Conservation (phyloP, 1,140 invertebrate species). For the Ditylenchus dipsaci region DNA sequence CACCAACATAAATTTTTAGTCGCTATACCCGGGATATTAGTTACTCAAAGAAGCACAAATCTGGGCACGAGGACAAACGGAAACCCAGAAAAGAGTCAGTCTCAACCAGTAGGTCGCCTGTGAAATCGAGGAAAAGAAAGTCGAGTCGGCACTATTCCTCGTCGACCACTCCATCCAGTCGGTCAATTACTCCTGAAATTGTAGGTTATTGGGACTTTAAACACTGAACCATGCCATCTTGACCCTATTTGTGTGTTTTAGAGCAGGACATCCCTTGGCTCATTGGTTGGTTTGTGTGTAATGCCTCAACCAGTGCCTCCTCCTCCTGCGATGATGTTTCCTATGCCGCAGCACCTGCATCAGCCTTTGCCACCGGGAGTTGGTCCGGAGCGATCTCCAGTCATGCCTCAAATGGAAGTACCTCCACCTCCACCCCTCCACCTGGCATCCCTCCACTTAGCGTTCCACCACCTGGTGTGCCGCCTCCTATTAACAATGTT, state of each 20-base stretch:
- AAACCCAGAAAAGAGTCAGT: not conserved
- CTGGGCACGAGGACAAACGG: not conserved
- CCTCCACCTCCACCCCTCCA: slow-evolving; percentile 9
- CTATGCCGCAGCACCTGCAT: not conserved
- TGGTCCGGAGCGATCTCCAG: not conserved
- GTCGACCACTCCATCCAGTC: not conserved
- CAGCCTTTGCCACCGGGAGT: slow-evolving; percentile 5
- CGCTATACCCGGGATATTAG: too few species aligned
- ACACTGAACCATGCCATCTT: too few species aligned
- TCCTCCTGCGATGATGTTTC: not conserved
- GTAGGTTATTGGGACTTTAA: not conserved
- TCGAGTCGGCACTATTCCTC: slow-evolving; percentile 1
- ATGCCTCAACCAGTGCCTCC: slow-evolving; percentile 3
- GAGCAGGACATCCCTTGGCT: not conserved
- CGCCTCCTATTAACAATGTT: not conserved
- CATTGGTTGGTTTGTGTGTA: not conserved
- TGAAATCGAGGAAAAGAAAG: not conserved
- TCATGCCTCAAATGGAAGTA: not conserved
- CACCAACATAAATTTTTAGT: too few species aligned
- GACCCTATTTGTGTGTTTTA: too few species aligned
- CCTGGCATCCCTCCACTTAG: not conserved
- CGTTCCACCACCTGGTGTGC: not conserved
- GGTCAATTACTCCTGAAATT: not conserved
- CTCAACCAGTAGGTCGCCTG: not conserved
- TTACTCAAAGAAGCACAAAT: too few species aligned